Percentiles rank a stretch among this genome's conserved stretches.
These are phyloP conservation scores for Cichladusa arquata DNA, from an alignment of 2,113 vertebrate species.

Conservation along the genomic window DNA sequence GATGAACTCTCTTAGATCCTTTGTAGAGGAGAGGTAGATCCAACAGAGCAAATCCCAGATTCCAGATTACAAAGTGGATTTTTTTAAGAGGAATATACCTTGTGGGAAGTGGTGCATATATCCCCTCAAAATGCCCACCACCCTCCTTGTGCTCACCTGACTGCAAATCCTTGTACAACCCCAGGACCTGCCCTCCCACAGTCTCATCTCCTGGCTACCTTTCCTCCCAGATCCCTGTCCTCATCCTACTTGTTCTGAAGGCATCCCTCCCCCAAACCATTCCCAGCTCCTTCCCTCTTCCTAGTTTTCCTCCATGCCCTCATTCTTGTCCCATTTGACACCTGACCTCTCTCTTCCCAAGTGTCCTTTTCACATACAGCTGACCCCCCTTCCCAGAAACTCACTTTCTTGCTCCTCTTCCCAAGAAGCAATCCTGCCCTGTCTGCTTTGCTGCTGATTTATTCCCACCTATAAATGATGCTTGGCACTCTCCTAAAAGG, in stretches of 20 bases:
- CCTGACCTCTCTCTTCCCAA: not conserved
- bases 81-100: not conserved
- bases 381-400: not conserved
- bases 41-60: not conserved
- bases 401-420: not conserved
- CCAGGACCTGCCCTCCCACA: not conserved
- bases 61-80: not conserved
- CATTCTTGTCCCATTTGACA: not conserved
- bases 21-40: not conserved
- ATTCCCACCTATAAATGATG: not conserved
- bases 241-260: not conserved
- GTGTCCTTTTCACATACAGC: not conserved
- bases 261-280: not conserved
- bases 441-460: rapidly evolving
- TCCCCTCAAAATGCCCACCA: not conserved
- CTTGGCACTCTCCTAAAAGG: not conserved
- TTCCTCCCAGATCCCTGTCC: not conserved
- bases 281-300: not conserved
- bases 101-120: not conserved
- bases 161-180: not conserved
- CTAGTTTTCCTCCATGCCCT: not conserved
- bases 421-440: not conserved
- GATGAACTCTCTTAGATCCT: not conserved
- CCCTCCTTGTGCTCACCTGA: rapidly evolving
- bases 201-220: not conserved